Evolutionary conservation across 2,888 invertebrate genomes (phyloP), one percentile per base, ranked within the genome.

Genomic region (Harpagoxenus sublaevis): DNA sequence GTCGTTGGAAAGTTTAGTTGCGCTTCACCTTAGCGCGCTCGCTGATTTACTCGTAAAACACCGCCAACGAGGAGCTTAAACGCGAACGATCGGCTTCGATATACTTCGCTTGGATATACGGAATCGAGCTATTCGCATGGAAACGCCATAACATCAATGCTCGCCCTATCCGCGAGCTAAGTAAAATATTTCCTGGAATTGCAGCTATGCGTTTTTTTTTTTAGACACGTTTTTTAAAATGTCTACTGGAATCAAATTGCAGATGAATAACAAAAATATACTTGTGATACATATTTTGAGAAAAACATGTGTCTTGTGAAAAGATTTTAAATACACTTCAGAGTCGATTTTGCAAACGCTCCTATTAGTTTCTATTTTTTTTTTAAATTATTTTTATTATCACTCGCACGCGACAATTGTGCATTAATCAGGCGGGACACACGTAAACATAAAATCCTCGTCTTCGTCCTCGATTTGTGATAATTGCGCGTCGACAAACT

Each of bases 21-120:
- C 63, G 57, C 39, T 42, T 81, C 28, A 48, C 15, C 15, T 65
- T 23, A 31, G 63, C 51, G 79, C 73, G 65, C 73, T 60, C 75
- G 78, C 57, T 35, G 71, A 71, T 79, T 71, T 60, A 71, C 60
- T 79, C 71, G 79, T 71, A 79, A 79, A 79, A 79, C 60, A 71
- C 57, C 35, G 15, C 48, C 57, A 48, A 79, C 70, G 70, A 79
- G 68, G 4, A 12, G 18, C 71, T 79, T 60, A 71, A 48, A 48
- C 60, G 48, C 71, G 79, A 70, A 55, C 60, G 57, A 79, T 79
- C 71, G 70, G 45, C 78, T 79, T 31, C 68, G 70, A 57, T 42
- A 35, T 35, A 45, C 78, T 57, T 71, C 23, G 23, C 60, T 45
- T 2, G 71, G 42, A 28, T 70, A 4, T 15, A 66, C 28, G 28